Conservation (phyloP, 2,797 vertebrate species). For the Cuculus canorus region DNA sequence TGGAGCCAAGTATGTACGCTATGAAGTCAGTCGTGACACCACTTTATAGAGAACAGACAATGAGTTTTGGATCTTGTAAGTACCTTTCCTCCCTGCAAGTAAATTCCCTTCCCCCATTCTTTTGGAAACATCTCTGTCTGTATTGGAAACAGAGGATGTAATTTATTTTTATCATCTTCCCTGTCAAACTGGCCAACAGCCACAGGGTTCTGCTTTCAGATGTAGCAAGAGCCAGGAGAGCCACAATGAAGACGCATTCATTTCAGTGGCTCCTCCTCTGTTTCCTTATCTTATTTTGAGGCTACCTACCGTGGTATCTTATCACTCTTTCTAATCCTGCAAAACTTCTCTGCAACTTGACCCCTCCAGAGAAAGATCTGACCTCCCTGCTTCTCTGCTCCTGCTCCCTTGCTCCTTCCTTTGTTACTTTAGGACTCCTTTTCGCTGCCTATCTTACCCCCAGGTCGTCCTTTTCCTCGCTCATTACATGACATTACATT, state of each 20-base stretch:
- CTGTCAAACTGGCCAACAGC: constrained; percentile 54
- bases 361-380: neutral
- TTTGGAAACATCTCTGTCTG: constrained; percentile 23
- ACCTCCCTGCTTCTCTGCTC: neutral
- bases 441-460: neutral
- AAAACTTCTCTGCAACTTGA: constrained; percentile 38
- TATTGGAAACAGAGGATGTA: constrained; percentile 51
- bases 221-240: constrained; percentile 12
- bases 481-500: neutral
- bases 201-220: constrained; percentile 58
- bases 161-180: constrained; percentile 64
- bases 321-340: constrained; percentile 37
- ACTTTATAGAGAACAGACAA: constrained; percentile 23
- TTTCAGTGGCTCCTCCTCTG: constrained; percentile 32
- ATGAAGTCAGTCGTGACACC: neutral
- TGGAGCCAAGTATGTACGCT: neutral
- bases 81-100: constrained; percentile 31
- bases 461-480: neutral
- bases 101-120: constrained; percentile 12
- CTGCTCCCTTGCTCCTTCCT: neutral
- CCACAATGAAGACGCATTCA: neutral
- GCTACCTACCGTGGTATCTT: constrained; percentile 50
- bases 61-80: neutral
- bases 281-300: constrained; percentile 50
- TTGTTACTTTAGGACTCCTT: neutral